These are phyloP conservation scores for Mormoops blainvillei DNA, from an alignment of 2,113 vertebrate species.

Conservation along the genomic window DNA sequence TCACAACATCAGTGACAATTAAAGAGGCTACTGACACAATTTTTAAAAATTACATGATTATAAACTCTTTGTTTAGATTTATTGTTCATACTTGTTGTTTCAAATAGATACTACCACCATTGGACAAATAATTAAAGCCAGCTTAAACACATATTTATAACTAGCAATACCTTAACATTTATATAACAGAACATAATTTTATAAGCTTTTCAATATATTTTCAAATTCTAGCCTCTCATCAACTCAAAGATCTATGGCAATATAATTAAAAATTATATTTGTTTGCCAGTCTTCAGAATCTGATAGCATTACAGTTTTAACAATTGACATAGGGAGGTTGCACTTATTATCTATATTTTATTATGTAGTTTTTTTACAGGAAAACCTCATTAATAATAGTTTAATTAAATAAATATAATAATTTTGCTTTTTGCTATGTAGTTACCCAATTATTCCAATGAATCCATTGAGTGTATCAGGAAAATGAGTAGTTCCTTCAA, in stretches of 20 bases:
- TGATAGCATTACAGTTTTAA: background rate
- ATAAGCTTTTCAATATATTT: background rate
- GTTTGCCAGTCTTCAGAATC: background rate
- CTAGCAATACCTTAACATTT: background rate
- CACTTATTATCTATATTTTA: background rate
- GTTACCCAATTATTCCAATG: conserved; percentile 38
- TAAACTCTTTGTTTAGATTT: background rate
- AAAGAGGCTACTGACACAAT: background rate
- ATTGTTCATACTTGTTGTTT: background rate
- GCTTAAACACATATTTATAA: background rate
- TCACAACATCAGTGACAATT: background rate
- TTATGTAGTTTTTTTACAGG: background rate
- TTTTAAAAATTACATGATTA: background rate
- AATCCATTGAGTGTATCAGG: background rate
- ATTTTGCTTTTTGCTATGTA: background rate
- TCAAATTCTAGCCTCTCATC: background rate
- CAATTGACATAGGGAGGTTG: background rate
- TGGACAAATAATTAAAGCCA: background rate
- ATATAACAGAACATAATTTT: background rate
- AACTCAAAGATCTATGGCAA: background rate
- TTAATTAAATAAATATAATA: background rate
- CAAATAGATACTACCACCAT: background rate
- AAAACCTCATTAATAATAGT: background rate
- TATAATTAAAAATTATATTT: background rate
- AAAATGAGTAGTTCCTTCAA: background rate